Conservation (phyloP, 2,113 vertebrate species). For the Electrona antarctica region DNA sequence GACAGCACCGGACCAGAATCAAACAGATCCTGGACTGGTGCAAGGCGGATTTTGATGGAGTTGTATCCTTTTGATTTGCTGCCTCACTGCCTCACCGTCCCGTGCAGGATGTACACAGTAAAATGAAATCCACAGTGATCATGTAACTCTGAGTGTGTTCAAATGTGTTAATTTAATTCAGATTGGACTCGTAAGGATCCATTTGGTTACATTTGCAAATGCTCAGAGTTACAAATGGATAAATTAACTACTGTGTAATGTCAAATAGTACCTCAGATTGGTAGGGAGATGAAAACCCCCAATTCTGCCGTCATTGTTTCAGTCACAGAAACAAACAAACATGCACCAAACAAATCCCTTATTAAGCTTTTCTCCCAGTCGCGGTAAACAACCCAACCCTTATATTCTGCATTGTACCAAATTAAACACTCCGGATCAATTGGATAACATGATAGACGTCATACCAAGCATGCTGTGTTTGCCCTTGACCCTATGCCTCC, state of each 20-base stretch:
- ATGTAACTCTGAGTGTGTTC: no score
- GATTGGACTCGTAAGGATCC: no score
- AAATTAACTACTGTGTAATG: no score
- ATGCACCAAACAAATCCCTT: no score
- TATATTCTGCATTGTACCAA: background rate
- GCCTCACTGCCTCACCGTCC: background rate
- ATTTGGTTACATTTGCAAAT: no score
- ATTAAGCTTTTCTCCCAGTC: background rate
- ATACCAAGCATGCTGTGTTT: conserved; percentile 26
- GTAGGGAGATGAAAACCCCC: background rate
- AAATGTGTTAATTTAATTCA: no score
- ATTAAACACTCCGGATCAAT: no score
- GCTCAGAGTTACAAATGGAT: no score
- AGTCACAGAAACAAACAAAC: no score
- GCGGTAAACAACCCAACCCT: background rate
- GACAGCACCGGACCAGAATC: conserved; percentile 92
- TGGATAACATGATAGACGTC: no score
- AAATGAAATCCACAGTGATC: background rate
- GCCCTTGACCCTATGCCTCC: conserved; percentile 77
- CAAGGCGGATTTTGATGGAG: conserved; percentile 91
- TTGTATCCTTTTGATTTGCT: conserved; percentile 87
- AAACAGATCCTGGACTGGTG: conserved; percentile 98
- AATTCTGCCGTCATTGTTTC: no score
- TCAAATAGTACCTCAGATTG: background rate
- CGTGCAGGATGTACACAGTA: no score